Conservation (phyloP, 2,113 vertebrate genomes). For the Ictalurus punctatus region DNA sequence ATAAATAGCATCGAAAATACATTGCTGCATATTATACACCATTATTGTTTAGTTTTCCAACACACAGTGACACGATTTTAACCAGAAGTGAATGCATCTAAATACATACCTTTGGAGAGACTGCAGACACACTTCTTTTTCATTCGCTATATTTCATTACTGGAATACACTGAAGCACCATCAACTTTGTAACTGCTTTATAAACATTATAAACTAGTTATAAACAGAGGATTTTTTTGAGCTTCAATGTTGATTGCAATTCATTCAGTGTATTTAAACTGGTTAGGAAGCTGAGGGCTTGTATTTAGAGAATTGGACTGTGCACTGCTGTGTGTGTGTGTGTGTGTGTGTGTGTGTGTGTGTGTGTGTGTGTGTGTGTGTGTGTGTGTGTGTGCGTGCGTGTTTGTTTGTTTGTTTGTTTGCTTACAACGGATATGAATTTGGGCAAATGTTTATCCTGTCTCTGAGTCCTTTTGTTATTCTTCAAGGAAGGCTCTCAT, state of each 20-base stretch:
- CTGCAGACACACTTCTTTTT: not conserved
- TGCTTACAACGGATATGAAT: not conserved
- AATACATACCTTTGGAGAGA: not conserved
- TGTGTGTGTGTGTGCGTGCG: not conserved
- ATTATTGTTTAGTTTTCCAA: not conserved
- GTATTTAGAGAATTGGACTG: slow-evolving; percentile 5
- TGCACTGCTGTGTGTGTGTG: slow-evolving; percentile 11
- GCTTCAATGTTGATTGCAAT: not conserved
- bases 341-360: slow-evolving; percentile 35
- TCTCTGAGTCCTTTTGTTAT: slow-evolving; percentile 14
- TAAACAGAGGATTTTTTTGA: not conserved
- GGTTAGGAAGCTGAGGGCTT: not conserved
- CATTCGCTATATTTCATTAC: slow-evolving; percentile 8
- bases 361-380: slow-evolving; percentile 16
- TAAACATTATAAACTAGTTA: not conserved
- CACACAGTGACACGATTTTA: not conserved
- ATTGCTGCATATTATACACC: not conserved
- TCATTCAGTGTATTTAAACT: not conserved
- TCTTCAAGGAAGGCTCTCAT: slow-evolving; percentile 20
- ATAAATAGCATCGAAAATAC: slow-evolving; percentile 1
- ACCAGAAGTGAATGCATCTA: not conserved
- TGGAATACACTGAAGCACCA: not conserved
- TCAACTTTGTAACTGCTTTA: not conserved
- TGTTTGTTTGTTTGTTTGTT: slow-evolving; percentile 31
- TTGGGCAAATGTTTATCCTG: slow-evolving; percentile 32